phyloP scores from a whole-genome alignment of 2,797 vertebrate genomes.

The Carcharodon carcharias region DNA sequence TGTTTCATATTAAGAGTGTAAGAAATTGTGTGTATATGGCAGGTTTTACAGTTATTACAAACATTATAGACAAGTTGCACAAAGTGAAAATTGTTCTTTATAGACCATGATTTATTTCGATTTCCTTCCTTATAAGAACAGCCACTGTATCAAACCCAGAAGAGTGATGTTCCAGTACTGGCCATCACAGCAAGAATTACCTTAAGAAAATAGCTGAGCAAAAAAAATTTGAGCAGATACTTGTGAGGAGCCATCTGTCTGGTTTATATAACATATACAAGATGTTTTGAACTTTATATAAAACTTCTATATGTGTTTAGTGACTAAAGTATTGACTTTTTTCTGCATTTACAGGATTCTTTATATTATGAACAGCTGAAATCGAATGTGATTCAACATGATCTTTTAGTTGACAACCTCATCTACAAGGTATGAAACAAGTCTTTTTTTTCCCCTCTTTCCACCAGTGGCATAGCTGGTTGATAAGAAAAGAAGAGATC shows the following conservation, averaged over 20 bases:
- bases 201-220: neutral
- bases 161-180: neutral
- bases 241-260: neutral
- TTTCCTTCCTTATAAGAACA: neutral
- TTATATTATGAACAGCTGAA: slow-evolving; percentile 95
- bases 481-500: neutral
- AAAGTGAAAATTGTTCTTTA: neutral
- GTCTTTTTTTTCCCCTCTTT: slow-evolving; percentile 33
- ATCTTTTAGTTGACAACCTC: slow-evolving; percentile 91
- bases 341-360: slow-evolving; percentile 69
- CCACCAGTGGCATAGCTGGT: neutral
- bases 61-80: neutral
- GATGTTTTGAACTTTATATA: neutral
- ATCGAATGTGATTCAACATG: slow-evolving; percentile 86
- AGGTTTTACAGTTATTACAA: neutral
- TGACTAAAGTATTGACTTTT: slow-evolving; percentile 9
- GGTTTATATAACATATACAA: neutral
- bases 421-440: slow-evolving; percentile 87
- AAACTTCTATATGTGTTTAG: neutral
- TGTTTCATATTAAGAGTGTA: neutral
- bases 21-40: neutral
- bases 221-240: neutral
- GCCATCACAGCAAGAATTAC: neutral
- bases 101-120: neutral
- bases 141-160: neutral